A percentile compares a stretch with the other conserved stretches of the same genome.
Conservation (phyloP, 2,113 vertebrate genomes). For the Solea senegalensis region DNA sequence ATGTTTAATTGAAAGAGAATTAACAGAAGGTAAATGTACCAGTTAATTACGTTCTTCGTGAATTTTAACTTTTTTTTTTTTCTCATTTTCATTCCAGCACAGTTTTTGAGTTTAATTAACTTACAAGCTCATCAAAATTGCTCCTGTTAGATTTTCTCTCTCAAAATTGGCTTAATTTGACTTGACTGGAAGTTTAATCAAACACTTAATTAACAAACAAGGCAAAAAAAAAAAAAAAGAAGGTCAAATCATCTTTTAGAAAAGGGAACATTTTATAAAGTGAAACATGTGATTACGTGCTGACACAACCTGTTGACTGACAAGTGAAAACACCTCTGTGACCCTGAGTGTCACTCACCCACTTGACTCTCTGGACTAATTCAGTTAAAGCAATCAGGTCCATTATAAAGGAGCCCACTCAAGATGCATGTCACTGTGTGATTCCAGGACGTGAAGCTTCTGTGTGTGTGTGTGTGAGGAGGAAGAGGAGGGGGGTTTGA, state of each 20-base stretch:
- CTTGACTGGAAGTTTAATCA: not conserved
- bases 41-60: too few species aligned
- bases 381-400: constrained; percentile 54
- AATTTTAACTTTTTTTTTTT: not conserved
- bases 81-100: not conserved
- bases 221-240: not conserved
- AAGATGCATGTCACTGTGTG: constrained; percentile 27
- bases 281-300: constrained; percentile 9
- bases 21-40: too few species aligned
- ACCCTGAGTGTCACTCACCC: constrained; percentile 29
- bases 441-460: constrained; percentile 39
- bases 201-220: constrained; percentile 7
- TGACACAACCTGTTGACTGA: constrained; percentile 50
- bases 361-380: constrained; percentile 63
- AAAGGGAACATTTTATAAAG: not conserved
- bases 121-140: not conserved
- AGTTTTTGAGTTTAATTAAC: not conserved
- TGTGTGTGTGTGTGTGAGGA: constrained; percentile 2
- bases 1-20: too few species aligned
- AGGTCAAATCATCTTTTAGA: not conserved
- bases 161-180: not conserved
- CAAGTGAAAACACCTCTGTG: not conserved
- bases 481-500: not conserved
- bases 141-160: not conserved
- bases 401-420: constrained; percentile 16